Conservation (phyloP, 2,797 vertebrate species). For the Cygnus olor region DNA sequence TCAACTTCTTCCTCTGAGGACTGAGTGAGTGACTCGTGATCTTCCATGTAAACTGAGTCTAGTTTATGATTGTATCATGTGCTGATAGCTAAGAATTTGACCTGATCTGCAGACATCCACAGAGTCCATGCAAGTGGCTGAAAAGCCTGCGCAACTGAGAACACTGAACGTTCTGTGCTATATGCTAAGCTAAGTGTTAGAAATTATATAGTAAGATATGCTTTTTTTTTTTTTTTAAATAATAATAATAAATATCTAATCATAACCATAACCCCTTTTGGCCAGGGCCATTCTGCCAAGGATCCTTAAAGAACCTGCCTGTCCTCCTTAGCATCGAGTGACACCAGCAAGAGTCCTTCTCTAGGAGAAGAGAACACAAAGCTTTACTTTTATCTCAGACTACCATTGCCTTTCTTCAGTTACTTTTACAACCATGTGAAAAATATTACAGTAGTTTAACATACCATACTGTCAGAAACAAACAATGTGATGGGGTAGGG, state of each 20-base stretch:
- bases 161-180: background rate
- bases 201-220: background rate
- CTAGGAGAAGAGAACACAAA: background rate
- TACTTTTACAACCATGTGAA: background rate
- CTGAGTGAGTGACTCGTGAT: background rate
- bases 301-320: background rate
- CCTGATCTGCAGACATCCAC: background rate
- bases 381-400: background rate
- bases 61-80: background rate
- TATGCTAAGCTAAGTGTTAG: background rate
- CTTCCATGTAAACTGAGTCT: background rate
- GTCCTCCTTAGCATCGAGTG: background rate
- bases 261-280: background rate
- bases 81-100: background rate
- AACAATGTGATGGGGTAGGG: background rate
- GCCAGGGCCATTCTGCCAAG: background rate
- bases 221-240: background rate
- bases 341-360: background rate
- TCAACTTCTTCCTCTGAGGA: background rate
- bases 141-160: background rate
- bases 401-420: accelerated
- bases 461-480: background rate
- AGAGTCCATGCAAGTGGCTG: background rate
- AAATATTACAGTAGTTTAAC: background rate
- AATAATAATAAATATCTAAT: background rate